phyloP scores from a whole-genome alignment of 2,888 invertebrate species.

The Oxycera nigricornis region DNA sequence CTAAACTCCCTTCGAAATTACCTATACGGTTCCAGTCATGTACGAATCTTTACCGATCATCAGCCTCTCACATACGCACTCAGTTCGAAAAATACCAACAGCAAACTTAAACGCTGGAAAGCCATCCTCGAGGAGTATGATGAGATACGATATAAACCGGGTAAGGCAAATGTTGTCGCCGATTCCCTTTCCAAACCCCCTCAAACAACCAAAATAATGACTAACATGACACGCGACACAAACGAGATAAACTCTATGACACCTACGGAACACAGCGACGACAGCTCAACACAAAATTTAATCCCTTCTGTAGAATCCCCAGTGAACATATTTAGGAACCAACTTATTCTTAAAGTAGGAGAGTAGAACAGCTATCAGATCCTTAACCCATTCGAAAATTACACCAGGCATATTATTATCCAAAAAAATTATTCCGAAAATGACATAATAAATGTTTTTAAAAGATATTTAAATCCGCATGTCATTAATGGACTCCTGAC shows the following conservation, averaged over 20 bases:
- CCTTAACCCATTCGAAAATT: background rate
- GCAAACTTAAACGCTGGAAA: background rate
- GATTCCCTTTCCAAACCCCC: conserved; percentile 26
- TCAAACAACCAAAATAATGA: background rate
- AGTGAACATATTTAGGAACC: background rate
- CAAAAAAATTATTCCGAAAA: background rate
- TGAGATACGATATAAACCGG: conserved; percentile 17
- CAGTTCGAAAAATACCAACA: conserved; percentile 42
- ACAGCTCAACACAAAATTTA: background rate
- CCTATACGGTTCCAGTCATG: background rate
- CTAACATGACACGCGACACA: background rate
- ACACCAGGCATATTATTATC: background rate
- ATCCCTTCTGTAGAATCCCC: background rate
- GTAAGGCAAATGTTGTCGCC: conserved; percentile 25
- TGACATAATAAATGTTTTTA: background rate
- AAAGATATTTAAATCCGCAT: background rate
- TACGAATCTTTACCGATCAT: background rate
- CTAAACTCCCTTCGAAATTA: background rate
- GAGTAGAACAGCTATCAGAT: background rate
- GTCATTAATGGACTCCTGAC: background rate
- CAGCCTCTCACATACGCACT: conserved; percentile 25
- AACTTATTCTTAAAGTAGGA: background rate
- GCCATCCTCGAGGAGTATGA: background rate
- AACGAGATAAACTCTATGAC: background rate
- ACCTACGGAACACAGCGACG: background rate